phyloP scores from a whole-genome alignment of 2,797 vertebrate species.

The Xiphophorus birchmanni region DNA sequence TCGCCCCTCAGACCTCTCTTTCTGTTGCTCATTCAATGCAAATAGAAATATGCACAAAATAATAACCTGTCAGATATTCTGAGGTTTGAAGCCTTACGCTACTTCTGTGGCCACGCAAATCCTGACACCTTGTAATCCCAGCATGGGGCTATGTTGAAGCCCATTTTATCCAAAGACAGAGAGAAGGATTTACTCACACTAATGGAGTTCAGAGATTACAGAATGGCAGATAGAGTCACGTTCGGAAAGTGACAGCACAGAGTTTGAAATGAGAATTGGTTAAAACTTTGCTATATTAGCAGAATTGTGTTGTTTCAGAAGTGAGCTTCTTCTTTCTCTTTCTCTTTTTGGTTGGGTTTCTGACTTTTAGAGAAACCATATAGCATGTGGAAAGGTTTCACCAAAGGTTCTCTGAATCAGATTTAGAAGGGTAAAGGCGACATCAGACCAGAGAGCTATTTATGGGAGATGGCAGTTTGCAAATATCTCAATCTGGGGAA shows the following conservation, averaged over 20 bases:
- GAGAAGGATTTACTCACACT: constrained; percentile 78
- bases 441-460: constrained; percentile 91
- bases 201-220: constrained; percentile 83
- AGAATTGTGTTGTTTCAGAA: constrained; percentile 53
- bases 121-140: constrained; percentile 84
- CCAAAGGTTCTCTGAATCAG: constrained; percentile 67
- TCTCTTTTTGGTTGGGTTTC: constrained; percentile 39
- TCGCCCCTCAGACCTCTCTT: constrained; percentile 23
- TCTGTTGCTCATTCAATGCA: constrained; percentile 48
- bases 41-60: constrained; percentile 69
- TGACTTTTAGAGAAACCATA: constrained; percentile 59
- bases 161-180: constrained; percentile 76
- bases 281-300: constrained; percentile 48
- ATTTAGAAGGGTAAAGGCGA: constrained; percentile 66
- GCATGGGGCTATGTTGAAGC: constrained; percentile 75
- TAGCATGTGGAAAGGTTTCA: constrained; percentile 64
- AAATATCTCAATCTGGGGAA: constrained; percentile 98
- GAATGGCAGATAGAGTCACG: constrained; percentile 76
- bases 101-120: constrained; percentile 67
- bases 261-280: constrained; percentile 54
- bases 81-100: constrained; percentile 64
- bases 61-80: constrained; percentile 75
- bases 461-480: constrained; percentile 98
- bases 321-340: constrained; percentile 18
- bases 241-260: constrained; percentile 72